Evolutionary conservation across 2,888 invertebrate species (phyloP), one percentile per base, ranked within the genome.

Genomic region (Dicranocentrus wangi): DNA sequence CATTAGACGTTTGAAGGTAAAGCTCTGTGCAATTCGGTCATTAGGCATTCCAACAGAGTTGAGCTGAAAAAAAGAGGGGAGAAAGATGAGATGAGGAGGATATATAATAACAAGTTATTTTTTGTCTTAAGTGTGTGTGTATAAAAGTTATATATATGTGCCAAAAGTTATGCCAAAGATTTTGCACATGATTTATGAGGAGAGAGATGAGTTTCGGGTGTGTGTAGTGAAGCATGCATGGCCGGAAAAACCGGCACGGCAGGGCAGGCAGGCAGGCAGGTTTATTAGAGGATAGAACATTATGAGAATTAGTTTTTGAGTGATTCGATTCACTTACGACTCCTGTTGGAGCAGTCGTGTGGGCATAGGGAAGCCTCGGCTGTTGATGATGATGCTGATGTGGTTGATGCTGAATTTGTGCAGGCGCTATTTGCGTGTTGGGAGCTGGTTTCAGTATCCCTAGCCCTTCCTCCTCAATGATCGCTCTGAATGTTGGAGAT

Each of bases 1-100:
- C 96, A 96, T 96, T 89, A 96, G 92, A 89, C 96, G 93, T 89
- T 94, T 95, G 92, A 96, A 96, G 86, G 95, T 95, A 89, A 94
- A 94, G 90, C 95, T 96, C 90, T 96, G 96, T 88, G 95, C 95
- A 88, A 96, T 96, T 88, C 92, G 92, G 88, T 95, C 95, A 88
- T 93, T 93, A 87, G 92, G 92, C 87, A 90, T 91, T 25, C 92
- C 92, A 86, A 93, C 89, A 75, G 93, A 91, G 89, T 92, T 93
- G 87, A 92, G 91, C 92, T 93, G 90, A 19, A 89, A 89, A 88
- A 81, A 83, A 75, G 21, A 43, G 39, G 51, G 27, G 23, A 70
- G 53, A 71, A 21, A 51, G n/a, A 47, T 39, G 47, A 76, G 43
- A 69, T 42, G 17, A 47, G 19, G 27, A 68, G 43, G 43, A 55